Evolutionary conservation across 2,888 invertebrate genomes (phyloP), one percentile per base, ranked within the genome.

Genomic region (Norana najaformis): DNA sequence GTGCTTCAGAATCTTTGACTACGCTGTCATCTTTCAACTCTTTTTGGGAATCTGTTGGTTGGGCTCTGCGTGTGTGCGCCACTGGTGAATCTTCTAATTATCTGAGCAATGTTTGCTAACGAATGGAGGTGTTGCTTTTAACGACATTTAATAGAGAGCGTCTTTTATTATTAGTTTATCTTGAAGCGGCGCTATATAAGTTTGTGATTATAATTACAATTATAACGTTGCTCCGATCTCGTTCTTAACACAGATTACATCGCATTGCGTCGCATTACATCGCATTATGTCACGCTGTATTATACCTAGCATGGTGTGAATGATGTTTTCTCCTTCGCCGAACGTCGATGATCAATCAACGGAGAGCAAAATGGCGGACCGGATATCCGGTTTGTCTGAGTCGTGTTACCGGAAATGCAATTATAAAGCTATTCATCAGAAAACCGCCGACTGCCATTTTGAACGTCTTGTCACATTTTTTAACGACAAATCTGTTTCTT

Each of bases 381-480:
- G 2, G 69, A 69, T 8, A 69, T 69, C 69, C 69, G 69, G 69
- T 69, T n/a, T 69, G 69, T 69, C n/a, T 0, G 8, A 69, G 13
- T 69, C 69, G 30, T 8, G n/a, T n/a, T 30, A n/a, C 30, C n/a
- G 69, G 16, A 69, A 69, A 69, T n/a, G 69, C 69, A 69, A 69
- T 69, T 69, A 69, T 69, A 69, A 69, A 69, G 11, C 69, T 69
- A 69, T 69, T 69, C 69, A 69, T 69, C 69, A 69, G 69, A 69
- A 69, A 47, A 69, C 69, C 11, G 69, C n/a, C 69, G 69, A 13
- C 69, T 1, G 69, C n/a, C 69, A 69, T 69, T n/a, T 69, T 69
- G 30, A 69, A 69, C 30, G 69, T 69, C 69, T 69, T 69, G 69
- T 69, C 69, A n/a, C 69, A n/a, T 69, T 69, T 69, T n/a, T 69